Conservation (phyloP, 30 jellyfish, hydroid and myxozoan genomes). For the Pseudorhiza aurosa region DNA sequence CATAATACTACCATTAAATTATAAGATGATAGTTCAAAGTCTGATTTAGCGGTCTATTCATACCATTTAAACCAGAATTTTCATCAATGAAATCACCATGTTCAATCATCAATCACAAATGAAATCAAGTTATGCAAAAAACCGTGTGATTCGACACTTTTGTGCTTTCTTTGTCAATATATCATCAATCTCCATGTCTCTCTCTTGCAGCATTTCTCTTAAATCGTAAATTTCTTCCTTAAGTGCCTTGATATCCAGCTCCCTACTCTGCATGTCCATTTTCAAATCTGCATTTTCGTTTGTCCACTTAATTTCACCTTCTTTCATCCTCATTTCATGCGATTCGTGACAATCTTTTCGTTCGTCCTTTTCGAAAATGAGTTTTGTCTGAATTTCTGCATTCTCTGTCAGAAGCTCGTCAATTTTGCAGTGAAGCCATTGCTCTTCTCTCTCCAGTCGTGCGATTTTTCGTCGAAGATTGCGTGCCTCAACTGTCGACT, state of each 20-base stretch:
- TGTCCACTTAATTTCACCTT: neutral
- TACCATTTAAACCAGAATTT: no score
- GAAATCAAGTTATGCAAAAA: no score
- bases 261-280: neutral
- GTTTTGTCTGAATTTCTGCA: neutral
- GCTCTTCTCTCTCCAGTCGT: neutral
- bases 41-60: no score
- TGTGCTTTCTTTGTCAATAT: neutral
- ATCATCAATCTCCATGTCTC: neutral
- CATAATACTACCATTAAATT: no score
- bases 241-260: neutral
- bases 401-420: neutral
- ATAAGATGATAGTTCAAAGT: no score
- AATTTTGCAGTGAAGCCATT: neutral
- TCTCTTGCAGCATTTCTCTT: neutral
- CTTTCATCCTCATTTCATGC: neutral
- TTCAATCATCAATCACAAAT: no score
- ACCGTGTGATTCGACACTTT: neutral
- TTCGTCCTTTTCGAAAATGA: neutral
- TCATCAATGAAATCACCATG: no score
- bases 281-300: neutral
- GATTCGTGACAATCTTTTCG: neutral
- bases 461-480: neutral
- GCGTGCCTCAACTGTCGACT: neutral
- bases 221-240: neutral